Evolutionary conservation across 2,113 vertebrate species (phyloP).

Genomic region (Gorsachius goisagi): DNA sequence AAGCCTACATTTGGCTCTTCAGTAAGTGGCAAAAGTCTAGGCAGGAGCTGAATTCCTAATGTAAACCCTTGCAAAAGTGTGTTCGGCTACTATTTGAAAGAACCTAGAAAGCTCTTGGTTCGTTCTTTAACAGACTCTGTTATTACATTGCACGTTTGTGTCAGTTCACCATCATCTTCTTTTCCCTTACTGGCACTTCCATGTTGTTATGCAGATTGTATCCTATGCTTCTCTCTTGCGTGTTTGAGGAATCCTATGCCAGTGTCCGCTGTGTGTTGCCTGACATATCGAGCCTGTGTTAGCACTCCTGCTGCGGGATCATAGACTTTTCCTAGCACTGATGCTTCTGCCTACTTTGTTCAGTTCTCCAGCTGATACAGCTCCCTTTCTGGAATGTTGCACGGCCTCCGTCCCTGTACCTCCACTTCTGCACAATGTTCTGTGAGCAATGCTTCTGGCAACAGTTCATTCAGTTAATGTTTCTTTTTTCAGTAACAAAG

Average conservation of each 20-base stretch:
- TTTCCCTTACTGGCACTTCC: neutral
- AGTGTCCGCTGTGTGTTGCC: neutral
- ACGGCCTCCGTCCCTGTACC: neutral
- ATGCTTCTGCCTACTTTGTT: neutral
- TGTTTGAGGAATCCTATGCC: neutral
- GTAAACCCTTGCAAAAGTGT: neutral
- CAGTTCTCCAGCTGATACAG: neutral
- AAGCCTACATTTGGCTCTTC: neutral
- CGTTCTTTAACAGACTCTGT: neutral
- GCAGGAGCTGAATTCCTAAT: neutral
- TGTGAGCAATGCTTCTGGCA: neutral
- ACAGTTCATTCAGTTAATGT: neutral
- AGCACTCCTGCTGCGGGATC: neutral
- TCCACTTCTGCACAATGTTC: neutral
- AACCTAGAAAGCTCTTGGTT: neutral
- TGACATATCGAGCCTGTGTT: neutral
- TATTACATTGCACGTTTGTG: neutral
- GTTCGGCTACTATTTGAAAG: neutral
- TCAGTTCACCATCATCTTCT: neutral
- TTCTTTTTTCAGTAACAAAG: slow-evolving; percentile 68
- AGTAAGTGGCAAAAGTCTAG: neutral
- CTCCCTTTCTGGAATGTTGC: neutral
- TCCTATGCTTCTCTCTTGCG: rapidly evolving
- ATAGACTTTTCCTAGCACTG: neutral
- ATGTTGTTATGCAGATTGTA: neutral